A percentile compares a stretch with the other conserved stretches of the same genome.
Conservation (phyloP, 2,888 invertebrate genomes). For the Diabrotica balteata region DNA sequence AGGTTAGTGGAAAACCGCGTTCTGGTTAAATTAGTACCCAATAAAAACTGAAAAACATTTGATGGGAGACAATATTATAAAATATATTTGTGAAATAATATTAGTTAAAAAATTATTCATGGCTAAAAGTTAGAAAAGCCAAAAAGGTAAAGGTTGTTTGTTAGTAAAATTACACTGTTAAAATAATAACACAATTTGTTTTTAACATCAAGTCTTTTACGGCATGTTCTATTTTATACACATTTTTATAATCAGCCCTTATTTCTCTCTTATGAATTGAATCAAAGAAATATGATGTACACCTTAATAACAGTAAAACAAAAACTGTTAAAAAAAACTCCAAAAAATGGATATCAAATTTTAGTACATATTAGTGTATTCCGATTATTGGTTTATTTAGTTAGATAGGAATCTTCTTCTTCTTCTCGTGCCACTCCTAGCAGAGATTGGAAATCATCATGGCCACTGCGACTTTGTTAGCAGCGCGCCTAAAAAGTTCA, state of each 20-base stretch:
- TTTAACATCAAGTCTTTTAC: slow-evolving; percentile 47
- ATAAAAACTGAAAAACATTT: no score
- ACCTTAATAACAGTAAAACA: slow-evolving; percentile 39
- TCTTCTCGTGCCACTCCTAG: no score
- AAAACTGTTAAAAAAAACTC: slow-evolving; percentile 36
- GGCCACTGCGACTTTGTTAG: no score
- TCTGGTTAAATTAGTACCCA: no score
- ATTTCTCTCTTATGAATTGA: slow-evolving; percentile 58
- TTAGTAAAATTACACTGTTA: slow-evolving; percentile 36
- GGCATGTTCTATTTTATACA: slow-evolving; percentile 52
- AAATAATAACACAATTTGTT: slow-evolving; percentile 36
- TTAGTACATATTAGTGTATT: not conserved
- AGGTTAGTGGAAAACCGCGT: no score
- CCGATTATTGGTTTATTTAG: no score
- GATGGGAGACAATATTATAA: no score
- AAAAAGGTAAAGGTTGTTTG: no score
- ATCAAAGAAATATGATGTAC: slow-evolving; percentile 57
- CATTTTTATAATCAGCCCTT: slow-evolving; percentile 58
- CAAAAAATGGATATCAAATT: slow-evolving; percentile 31
- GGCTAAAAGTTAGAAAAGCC: slow-evolving; percentile 1
- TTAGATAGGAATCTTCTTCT: no score
- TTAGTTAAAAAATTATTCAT: not conserved
- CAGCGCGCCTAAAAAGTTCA: no score
- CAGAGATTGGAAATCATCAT: no score
- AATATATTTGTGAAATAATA: no score